Evolutionary conservation across 2,888 invertebrate genomes (phyloP), one percentile per base, ranked within the genome.

Genomic region (Camponotus fellah): DNA sequence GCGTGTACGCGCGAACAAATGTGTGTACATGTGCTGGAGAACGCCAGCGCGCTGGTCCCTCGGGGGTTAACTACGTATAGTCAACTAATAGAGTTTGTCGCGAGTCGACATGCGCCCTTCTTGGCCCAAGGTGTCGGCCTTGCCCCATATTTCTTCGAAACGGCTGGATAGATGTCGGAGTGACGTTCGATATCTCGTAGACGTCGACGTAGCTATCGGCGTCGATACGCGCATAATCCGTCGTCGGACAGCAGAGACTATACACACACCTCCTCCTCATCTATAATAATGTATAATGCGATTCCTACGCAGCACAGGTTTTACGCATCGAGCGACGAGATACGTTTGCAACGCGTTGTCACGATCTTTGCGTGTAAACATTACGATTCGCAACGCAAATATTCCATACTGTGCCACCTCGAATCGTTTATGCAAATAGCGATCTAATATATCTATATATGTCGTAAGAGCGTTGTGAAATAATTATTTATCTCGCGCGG

Each of bases 111-210:
- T 89, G 88, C 89, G 91, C 91, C 92, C 92, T 91, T 92, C 92
- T 91, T 90, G 91, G 90, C 90, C 91, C 88, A 91, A 92, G 89
- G 89, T 92, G 91, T 87, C 90, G 91, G 90, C 92, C 91, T 91
- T 91, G 91, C 89, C 91, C 92, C 88, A 92, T 92, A 91, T 91
- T 91, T 91, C 90, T 90, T 91, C 88, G 91, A 92, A 92, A 91
- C 88, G 88, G 89, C 86, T 83, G 86, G 85, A 85, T 86, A 85
- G 87, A 46, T 12, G 43, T 68, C 84, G 66, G 89, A 88, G 87
- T 89, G 86, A 91, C 91, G 88, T 91, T 87, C 90, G 90, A 91
- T 90, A 91, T 90, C 90, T 90, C 71, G 85, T 83, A 87, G 89
- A 85, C 87, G 82, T 65, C 88, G 49, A n/a, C 26, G 49, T n/a